Evolutionary conservation across 2,888 invertebrate species (phyloP).

Genomic region (Mechanitis messenoides): DNA sequence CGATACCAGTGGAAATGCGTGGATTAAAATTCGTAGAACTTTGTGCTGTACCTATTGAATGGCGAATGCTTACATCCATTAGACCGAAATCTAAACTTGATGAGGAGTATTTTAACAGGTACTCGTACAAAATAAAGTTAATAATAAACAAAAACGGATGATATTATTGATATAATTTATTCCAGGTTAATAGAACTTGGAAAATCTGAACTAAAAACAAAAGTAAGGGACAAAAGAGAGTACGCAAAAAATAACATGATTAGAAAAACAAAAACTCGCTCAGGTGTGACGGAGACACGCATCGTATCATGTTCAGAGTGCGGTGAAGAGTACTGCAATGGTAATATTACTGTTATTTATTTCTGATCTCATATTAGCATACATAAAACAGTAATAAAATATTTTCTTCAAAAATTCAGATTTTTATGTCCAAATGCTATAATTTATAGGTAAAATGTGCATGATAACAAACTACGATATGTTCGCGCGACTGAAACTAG

Average conservation of each 20-base stretch:
- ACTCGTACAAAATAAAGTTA: not conserved
- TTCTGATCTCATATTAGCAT: too few species aligned
- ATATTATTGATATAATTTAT: constrained; percentile 5
- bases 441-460: constrained; percentile 65
- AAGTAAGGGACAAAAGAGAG: constrained; percentile 82
- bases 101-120: constrained; percentile 91
- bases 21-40: constrained; percentile 84
- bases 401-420: not conserved
- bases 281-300: constrained; percentile 87
- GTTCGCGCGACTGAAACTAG: constrained; percentile 67
- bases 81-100: constrained; percentile 89
- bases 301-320: constrained; percentile 86
- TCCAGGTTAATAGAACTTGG: constrained; percentile 86
- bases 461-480: constrained; percentile 70
- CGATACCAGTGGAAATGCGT: constrained; percentile 89
- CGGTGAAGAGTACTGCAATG: constrained; percentile 90
- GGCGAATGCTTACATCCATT: constrained; percentile 94
- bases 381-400: too few species aligned
- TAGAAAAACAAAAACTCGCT: constrained; percentile 87
- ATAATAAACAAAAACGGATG: not conserved
- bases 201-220: constrained; percentile 84
- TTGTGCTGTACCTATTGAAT: constrained; percentile 90
- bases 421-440: not conserved
- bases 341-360: constrained; percentile 46
- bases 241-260: constrained; percentile 80